phyloP scores from a whole-genome alignment of 92 coral and sea anemone genomes.

The Porites cylindrica region DNA sequence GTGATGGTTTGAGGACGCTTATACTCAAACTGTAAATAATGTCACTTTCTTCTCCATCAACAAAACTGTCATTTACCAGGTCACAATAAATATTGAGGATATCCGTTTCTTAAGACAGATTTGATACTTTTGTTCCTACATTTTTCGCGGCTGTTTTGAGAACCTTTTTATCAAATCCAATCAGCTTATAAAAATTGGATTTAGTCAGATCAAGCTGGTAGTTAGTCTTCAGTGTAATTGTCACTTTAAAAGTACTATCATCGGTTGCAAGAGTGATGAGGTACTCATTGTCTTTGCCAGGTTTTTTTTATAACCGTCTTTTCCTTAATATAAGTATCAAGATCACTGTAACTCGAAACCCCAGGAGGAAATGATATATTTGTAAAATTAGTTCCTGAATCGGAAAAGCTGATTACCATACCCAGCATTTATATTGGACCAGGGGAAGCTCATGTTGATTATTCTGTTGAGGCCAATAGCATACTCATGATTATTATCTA shows the following conservation, averaged over 20 bases:
- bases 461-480: neutral
- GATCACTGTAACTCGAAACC: neutral
- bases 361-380: constrained; percentile 2
- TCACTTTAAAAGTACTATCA: constrained; percentile 1
- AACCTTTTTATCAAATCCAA: constrained; percentile 2
- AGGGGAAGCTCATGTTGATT: constrained; percentile 1
- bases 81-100: constrained; percentile 7
- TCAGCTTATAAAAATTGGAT: neutral
- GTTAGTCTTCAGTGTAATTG: neutral
- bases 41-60: constrained; percentile 3
- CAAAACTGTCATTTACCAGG: neutral
- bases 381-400: neutral
- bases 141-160: neutral
- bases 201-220: constrained; percentile 13
- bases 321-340: neutral
- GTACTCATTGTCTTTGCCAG: neutral
- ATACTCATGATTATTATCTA: neutral
- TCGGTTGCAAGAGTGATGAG: neutral
- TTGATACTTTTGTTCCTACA: constrained; percentile 1
- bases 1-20: too few species aligned
- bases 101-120: neutral
- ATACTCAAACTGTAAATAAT: too few species aligned
- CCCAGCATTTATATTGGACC: constrained; percentile 1
- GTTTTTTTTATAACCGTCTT: neutral
- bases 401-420: neutral